Percentiles rank a stretch among this genome's conserved stretches.
phyloP scores from a whole-genome alignment of 2,888 invertebrate species.

The Halocaridina rubra region DNA sequence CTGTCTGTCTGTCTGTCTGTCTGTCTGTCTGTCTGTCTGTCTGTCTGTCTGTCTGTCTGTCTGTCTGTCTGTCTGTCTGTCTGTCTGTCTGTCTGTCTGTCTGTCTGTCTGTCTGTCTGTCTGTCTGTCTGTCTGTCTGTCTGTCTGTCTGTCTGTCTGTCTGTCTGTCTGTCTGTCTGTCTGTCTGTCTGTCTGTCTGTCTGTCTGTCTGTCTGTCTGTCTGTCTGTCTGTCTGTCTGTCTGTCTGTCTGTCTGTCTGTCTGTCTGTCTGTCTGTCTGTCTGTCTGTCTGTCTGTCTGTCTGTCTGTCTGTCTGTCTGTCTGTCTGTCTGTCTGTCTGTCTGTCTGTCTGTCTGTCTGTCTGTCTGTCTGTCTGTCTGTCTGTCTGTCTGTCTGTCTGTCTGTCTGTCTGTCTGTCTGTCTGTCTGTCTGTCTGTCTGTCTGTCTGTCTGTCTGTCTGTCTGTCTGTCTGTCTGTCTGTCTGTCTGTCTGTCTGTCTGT shows the following conservation, averaged over 20 bases:
- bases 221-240: background rate
- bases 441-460: background rate
- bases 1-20: no score
- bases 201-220: background rate
- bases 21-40: no score
- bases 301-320: background rate
- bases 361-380: background rate
- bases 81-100: no score
- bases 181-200: no score
- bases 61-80: no score
- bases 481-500: background rate
- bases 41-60: no score
- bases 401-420: background rate
- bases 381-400: background rate
- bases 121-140: no score
- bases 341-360: background rate
- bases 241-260: background rate
- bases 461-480: background rate
- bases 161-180: no score
- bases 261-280: background rate
- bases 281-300: background rate
- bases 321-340: background rate
- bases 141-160: no score
- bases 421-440: background rate
- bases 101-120: no score